These are phyloP conservation scores for Heterodera schachtii DNA, from an alignment of 1,140 invertebrate genomes.

Conservation along the genomic window DNA sequence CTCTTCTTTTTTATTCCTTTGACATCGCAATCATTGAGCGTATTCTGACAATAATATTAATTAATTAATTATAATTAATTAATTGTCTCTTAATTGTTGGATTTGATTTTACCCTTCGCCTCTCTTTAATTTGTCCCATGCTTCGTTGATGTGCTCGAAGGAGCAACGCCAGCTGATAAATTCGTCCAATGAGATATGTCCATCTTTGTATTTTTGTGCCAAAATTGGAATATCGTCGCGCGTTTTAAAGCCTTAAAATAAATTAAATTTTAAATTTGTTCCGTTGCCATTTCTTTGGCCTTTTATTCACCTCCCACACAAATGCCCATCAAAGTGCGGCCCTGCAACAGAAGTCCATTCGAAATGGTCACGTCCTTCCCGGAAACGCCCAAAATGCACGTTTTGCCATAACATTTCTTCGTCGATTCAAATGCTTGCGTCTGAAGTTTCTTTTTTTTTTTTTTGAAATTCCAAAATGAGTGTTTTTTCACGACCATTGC, in stretches of 20 bases:
- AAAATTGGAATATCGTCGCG: constrained; percentile 88
- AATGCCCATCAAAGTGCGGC: constrained; percentile 68
- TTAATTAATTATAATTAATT: not conserved
- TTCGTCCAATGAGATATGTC: constrained; percentile 79
- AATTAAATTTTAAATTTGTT: not conserved
- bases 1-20: not conserved
- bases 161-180: constrained; percentile 84
- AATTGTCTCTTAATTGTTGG: too few relatives aligned
- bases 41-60: not conserved
- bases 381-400: constrained; percentile 79
- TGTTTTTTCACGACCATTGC: constrained; percentile 81
- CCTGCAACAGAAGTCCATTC: constrained; percentile 82
- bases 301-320: constrained; percentile 68
- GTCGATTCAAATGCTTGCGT: constrained; percentile 89
- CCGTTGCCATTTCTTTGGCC: not conserved
- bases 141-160: constrained; percentile 83
- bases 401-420: constrained; percentile 93
- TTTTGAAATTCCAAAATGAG: constrained; percentile 85
- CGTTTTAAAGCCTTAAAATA: constrained; percentile 74
- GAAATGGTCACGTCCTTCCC: constrained; percentile 98
- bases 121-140: constrained; percentile 77
- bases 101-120: constrained; percentile 67
- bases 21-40: not conserved
- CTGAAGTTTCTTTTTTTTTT: constrained; percentile 76
- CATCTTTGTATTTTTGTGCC: constrained; percentile 83